phyloP scores from a whole-genome alignment of 2,113 vertebrate genomes.

The Dasyornis broadbenti region DNA sequence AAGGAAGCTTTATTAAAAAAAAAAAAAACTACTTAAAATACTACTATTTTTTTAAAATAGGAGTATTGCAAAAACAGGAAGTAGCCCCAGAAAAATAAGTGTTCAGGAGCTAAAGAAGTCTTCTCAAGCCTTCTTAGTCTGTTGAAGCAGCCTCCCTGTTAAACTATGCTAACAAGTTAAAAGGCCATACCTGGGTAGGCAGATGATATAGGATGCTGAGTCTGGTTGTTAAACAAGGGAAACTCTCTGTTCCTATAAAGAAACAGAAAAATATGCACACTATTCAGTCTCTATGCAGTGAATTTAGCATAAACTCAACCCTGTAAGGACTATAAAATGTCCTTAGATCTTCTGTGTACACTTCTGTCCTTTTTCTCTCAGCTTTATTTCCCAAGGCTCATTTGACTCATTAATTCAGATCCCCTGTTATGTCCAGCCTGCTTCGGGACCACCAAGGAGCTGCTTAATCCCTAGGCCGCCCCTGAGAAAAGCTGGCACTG shows the following conservation, averaged over 20 bases:
- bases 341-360: not conserved
- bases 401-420: not conserved
- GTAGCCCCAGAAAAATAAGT: not conserved
- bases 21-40: not conserved
- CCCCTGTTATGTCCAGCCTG: not conserved
- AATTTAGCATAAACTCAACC: not conserved
- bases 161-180: not conserved
- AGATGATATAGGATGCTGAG: not conserved
- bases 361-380: not conserved
- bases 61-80: not conserved
- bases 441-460: not conserved
- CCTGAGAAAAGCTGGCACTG: not conserved
- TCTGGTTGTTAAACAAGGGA: slow-evolving; percentile 31
- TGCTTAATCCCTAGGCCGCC: not conserved
- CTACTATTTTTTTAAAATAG: not conserved
- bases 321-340: not conserved
- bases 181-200: slow-evolving; percentile 59
- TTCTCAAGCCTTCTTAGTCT: not conserved
- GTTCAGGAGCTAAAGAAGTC: not conserved
- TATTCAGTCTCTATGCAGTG: not conserved
- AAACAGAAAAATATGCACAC: not conserved
- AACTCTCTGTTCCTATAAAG: slow-evolving; percentile 51
- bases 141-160: not conserved
- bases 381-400: not conserved
- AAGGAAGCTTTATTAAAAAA: not conserved